Percentiles rank a stretch among this genome's conserved stretches.
Evolutionary conservation across 2,888 invertebrate genomes (phyloP).

Genomic region (Volucella zonaria): DNA sequence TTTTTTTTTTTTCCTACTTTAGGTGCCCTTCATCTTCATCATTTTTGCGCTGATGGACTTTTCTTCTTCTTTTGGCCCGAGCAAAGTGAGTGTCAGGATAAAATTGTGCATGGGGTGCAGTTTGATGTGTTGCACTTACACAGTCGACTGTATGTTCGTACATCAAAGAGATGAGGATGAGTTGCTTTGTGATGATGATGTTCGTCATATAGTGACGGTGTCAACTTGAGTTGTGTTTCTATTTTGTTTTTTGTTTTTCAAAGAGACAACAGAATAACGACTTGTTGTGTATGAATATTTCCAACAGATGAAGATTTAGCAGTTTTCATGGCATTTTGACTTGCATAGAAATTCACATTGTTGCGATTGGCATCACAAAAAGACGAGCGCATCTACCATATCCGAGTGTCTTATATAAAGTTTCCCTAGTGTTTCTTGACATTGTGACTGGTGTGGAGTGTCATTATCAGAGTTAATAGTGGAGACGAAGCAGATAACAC

Average conservation of each 20-base stretch:
- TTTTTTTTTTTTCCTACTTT: conserved; percentile 2
- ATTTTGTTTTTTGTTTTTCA: background rate
- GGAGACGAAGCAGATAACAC: too few relatives aligned
- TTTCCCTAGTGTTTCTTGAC: too few relatives aligned
- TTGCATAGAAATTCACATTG: too few relatives aligned
- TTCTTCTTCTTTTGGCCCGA: conserved; percentile 22
- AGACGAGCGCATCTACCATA: too few relatives aligned
- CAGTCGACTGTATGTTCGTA: conserved; percentile 24
- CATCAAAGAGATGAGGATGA: conserved; percentile 39
- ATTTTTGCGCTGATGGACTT: conserved; percentile 38
- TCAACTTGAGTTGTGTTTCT: conserved; percentile 22
- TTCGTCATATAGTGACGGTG: conserved; percentile 26
- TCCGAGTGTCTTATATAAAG: too few relatives aligned
- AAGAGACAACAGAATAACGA: too few relatives aligned
- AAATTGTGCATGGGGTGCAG: conserved; percentile 54
- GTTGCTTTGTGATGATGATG: conserved; percentile 20
- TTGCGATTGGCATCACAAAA: too few relatives aligned
- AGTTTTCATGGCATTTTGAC: too few relatives aligned
- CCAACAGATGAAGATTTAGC: too few relatives aligned
- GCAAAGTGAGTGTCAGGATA: conserved; percentile 33
- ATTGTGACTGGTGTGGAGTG: too few relatives aligned
- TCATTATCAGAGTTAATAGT: too few relatives aligned
- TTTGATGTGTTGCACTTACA: conserved; percentile 54
- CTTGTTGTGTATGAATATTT: too few relatives aligned
- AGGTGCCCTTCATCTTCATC: conserved; percentile 48